Base-by-base conservation (phyloP, 2,797 vertebrate species). In the Euthynnus affinis region DNA sequence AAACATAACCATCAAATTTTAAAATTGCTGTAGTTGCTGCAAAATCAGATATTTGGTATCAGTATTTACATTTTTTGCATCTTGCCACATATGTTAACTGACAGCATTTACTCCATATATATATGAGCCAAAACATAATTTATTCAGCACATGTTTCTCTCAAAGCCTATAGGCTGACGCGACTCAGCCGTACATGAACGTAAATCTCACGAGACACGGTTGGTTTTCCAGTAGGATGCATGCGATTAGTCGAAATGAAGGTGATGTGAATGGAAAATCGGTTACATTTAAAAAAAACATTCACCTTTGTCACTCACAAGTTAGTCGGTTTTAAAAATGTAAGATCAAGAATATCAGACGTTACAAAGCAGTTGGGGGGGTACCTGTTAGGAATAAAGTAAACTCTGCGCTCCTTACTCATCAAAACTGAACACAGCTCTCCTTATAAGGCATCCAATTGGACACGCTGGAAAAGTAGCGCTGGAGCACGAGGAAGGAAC, bases 391-490 rank as follows among this genome's bases (percentile, higher is more conserved):
- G 13, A 70, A 14, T 1, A 37, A 40, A 23, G 4, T 56, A 20
- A 78, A 68, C 48, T 52, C 6, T 51, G 23, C 18, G 6, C 15
- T 81, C 52, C 74, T 84, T 74, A 84, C 57, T 80, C 67, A 22
- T 80, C 64, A 18, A 27, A 58, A 37, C 42, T 58, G 60, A 55
- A 3, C 71, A 4, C 27, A 0, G 53, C 46, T 65, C 60, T 84
- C 83, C 88, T 86, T 81, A 74, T 56, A 76, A 83, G 61, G 65
- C 51, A 2, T 74, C 80, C 62, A 22, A 3, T 46, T 65, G 61
- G 69, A 55, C 75, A 6, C 0, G 5, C 10, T 55, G 62, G 68
- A 22, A 71, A 81, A 59, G 52, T 2, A 25, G 68, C 65, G 2
- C 0, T 6, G 64, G 63, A 77, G 74, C 67, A 57, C 12, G 44